Conservation (phyloP, 2,797 vertebrate genomes). For the Pseudochromis fuscus region DNA sequence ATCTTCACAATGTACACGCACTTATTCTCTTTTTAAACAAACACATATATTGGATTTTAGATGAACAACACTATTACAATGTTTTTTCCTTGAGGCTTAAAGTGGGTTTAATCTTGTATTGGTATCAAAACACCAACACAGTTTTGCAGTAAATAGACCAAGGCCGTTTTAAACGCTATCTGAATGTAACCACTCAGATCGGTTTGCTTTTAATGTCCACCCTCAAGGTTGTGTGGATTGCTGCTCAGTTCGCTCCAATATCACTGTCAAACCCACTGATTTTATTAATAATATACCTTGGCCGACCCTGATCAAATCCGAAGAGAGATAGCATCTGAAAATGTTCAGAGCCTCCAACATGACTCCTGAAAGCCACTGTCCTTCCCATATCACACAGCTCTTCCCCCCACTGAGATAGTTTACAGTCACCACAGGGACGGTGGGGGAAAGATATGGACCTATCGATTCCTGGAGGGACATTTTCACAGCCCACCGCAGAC, state of each 20-base stretch:
- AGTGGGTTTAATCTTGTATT: constrained; percentile 1
- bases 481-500: constrained; percentile 55
- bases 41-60: background rate
- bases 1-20: background rate
- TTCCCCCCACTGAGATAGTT: constrained; percentile 32
- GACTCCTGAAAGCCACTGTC: constrained; percentile 36
- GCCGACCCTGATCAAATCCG: constrained; percentile 27
- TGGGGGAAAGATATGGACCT: constrained; percentile 44
- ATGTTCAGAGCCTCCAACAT: constrained; percentile 5
- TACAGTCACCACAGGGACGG: constrained; percentile 51
- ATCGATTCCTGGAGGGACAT: constrained; percentile 63
- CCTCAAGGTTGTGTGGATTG: constrained; percentile 1
- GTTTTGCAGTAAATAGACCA: constrained; percentile 23
- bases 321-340: constrained; percentile 21
- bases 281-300: constrained; percentile 36
- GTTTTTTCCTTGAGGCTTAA: no score
- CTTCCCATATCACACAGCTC: constrained; percentile 22
- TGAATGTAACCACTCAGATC: constrained; percentile 16
- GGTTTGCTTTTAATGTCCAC: constrained; percentile 10
- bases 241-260: constrained; percentile 16
- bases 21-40: background rate
- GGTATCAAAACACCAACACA: background rate
- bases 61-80: background rate
- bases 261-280: constrained; percentile 22
- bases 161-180: constrained; percentile 22